These are phyloP conservation scores for Zaprionus taronus DNA, from an alignment of 1,140 invertebrate genomes.

Conservation along the genomic window DNA sequence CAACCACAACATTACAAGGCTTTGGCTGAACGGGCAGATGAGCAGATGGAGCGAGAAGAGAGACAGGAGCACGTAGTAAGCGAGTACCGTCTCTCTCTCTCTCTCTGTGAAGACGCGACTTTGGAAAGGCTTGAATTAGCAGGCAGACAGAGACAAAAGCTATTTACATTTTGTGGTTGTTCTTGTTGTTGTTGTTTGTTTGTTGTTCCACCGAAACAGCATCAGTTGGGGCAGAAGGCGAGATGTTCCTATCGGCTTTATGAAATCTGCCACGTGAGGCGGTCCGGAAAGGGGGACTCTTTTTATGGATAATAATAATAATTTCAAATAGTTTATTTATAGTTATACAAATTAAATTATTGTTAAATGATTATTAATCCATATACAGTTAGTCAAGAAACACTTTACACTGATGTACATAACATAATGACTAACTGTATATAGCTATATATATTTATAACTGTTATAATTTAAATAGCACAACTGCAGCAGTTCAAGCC, in stretches of 20 bases:
- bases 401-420: too few relatives aligned
- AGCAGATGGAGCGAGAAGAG: not conserved
- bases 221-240: not conserved
- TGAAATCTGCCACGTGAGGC: constrained; percentile 41
- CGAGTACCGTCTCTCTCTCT: not conserved
- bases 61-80: not conserved
- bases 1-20: constrained; percentile 20
- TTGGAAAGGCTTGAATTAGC: constrained; percentile 35
- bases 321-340: too few relatives aligned
- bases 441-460: too few relatives aligned
- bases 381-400: too few relatives aligned
- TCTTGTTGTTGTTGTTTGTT: constrained; percentile 31
- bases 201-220: constrained; percentile 38
- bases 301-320: too few relatives aligned
- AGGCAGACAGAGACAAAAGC: constrained; percentile 17
- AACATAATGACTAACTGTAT: too few relatives aligned
- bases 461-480: too few relatives aligned
- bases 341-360: too few relatives aligned
- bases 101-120: constrained; percentile 21
- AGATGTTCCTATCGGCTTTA: constrained; percentile 26
- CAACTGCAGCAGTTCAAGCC: not conserved
- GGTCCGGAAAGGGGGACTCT: not conserved
- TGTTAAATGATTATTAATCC: not conserved
- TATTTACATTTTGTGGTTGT: not conserved
- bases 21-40: constrained; percentile 1